Evolutionary conservation across 2,797 vertebrate genomes (phyloP).

Genomic region (Triplophysa yarkandensis): DNA sequence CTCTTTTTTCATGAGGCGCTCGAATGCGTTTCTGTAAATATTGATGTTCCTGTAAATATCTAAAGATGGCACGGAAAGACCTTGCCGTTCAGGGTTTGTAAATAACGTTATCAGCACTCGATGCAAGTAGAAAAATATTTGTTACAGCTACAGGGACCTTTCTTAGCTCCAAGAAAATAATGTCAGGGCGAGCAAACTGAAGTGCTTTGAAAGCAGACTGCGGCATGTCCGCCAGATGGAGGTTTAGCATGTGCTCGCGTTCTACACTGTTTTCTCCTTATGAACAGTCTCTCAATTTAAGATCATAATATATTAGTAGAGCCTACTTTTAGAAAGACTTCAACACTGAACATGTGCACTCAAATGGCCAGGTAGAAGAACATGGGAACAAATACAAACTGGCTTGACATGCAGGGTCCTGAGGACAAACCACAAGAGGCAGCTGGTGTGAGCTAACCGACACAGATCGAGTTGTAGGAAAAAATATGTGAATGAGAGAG

Average conservation of each 20-base stretch:
- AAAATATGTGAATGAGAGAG: conserved; percentile 23
- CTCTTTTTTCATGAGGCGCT: conserved; percentile 23
- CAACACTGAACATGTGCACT: conserved; percentile 32
- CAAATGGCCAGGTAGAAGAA: conserved; percentile 8
- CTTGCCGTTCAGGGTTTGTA: background rate
- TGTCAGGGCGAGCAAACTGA: background rate
- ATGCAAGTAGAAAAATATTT: background rate
- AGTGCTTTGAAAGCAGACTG: background rate
- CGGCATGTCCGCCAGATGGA: conserved; percentile 11
- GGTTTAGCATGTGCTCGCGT: conserved; percentile 1
- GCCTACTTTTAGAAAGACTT: conserved; percentile 32
- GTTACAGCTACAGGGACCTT: background rate
- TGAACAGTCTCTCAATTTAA: conserved; percentile 29
- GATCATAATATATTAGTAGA: background rate
- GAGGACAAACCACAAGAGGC: conserved; percentile 19
- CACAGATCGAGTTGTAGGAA: background rate
- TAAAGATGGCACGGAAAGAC: background rate
- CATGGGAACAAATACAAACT: background rate
- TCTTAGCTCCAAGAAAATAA: conserved; percentile 1
- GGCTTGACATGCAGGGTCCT: conserved; percentile 12
- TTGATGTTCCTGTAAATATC: conserved; percentile 23
- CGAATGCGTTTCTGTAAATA: background rate
- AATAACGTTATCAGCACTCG: conserved; percentile 2
- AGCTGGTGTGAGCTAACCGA: conserved; percentile 14
- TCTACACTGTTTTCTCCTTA: background rate